A percentile compares a stretch with the other conserved stretches of the same genome.
Evolutionary conservation across 2,797 vertebrate species (phyloP).

Genomic region (Tympanoctomys barrerae): DNA sequence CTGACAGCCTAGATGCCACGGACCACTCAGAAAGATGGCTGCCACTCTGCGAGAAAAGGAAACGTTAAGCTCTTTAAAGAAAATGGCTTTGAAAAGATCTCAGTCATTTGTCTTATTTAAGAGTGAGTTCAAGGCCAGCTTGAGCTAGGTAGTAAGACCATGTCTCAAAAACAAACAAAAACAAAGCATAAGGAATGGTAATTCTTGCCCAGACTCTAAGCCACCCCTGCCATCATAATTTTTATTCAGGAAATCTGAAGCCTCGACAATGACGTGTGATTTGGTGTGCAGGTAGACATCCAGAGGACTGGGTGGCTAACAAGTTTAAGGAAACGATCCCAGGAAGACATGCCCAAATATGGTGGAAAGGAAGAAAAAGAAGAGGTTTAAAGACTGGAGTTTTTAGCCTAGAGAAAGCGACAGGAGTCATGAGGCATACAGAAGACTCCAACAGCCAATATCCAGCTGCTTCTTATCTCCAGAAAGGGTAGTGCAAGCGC

Average conservation of each 20-base stretch:
- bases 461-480: slow-evolving; percentile 29
- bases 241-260: neutral
- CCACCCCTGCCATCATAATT: neutral
- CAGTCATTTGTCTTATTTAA: too few species aligned
- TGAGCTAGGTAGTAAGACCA: too few species aligned
- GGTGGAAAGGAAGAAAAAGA: neutral
- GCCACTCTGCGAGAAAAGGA: neutral
- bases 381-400: neutral
- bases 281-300: neutral
- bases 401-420: slow-evolving; percentile 54
- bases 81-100: too few species aligned
- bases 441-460: neutral
- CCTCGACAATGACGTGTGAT: neutral
- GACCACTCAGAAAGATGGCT: neutral
- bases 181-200: neutral
- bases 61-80: neutral
- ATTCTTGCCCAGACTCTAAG: neutral
- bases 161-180: too few species aligned
- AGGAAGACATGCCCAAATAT: slow-evolving; percentile 21
- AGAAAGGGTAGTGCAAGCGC: slow-evolving; percentile 29
- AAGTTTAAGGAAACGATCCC: neutral
- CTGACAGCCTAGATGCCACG: neutral
- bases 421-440: slow-evolving; percentile 14
- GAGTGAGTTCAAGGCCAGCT: too few species aligned
- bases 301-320: neutral